Conservation (phyloP, 2,888 invertebrate species). For the Corbicula japonica region DNA sequence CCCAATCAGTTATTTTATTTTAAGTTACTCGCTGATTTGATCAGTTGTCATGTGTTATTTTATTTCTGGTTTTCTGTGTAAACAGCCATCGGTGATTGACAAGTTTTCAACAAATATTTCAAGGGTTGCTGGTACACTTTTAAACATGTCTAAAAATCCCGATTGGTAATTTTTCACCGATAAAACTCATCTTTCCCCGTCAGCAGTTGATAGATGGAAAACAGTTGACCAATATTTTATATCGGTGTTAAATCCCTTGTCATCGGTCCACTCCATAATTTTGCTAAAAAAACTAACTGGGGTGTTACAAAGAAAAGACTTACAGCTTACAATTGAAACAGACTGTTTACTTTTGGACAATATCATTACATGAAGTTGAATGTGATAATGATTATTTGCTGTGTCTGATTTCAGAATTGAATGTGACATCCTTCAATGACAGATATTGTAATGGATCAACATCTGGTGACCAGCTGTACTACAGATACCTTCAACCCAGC, state of each 20-base stretch:
- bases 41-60: too few relatives aligned
- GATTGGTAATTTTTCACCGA: too few relatives aligned
- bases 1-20: too few relatives aligned
- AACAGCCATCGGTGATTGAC: too few relatives aligned
- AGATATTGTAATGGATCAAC: background rate
- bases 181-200: too few relatives aligned
- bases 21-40: too few relatives aligned
- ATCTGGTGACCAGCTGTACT: background rate
- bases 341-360: background rate
- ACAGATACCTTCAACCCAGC: constrained; percentile 3
- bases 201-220: background rate
- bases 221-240: background rate
- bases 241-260: background rate
- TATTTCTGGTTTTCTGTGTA: too few relatives aligned
- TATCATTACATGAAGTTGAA: background rate
- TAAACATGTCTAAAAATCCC: too few relatives aligned
- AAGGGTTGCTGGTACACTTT: too few relatives aligned
- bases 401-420: constrained; percentile 7
- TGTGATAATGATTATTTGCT: background rate
- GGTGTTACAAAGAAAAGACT: background rate
- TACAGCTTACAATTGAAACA: background rate
- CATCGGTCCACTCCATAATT: background rate
- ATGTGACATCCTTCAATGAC: background rate
- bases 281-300: background rate
- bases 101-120: too few relatives aligned